Conservation (phyloP, 2,797 vertebrate genomes). For the Pseudocheirus occidentalis region DNA sequence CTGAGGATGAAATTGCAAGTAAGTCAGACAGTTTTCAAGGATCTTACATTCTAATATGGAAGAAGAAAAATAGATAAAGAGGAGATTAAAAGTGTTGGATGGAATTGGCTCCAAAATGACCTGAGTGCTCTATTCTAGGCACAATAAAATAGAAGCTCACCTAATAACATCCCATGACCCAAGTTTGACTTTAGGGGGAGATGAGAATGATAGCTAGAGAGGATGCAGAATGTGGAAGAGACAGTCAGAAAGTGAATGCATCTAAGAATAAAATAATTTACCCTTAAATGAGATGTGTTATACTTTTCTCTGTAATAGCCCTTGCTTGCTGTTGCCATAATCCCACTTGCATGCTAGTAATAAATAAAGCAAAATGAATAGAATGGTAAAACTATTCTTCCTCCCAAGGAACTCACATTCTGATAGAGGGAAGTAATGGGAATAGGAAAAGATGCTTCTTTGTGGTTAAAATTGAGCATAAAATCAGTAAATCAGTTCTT, state of each 20-base stretch:
- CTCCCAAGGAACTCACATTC: background rate
- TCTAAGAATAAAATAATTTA: background rate
- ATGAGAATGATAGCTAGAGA: background rate
- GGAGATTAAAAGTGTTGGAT: background rate
- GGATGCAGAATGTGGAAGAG: background rate
- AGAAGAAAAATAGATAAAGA: background rate
- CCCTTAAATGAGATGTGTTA: background rate
- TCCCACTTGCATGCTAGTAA: background rate
- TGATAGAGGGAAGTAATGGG: background rate
- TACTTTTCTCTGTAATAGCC: background rate
- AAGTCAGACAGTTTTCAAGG: background rate
- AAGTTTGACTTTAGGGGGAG: background rate
- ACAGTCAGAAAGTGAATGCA: background rate
- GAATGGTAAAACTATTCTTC: background rate
- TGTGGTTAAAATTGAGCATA: background rate
- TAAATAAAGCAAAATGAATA: background rate
- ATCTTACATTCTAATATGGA: background rate
- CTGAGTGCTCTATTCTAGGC: background rate
- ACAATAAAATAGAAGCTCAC: background rate
- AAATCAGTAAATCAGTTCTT: conserved; percentile 13
- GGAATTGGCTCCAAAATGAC: background rate
- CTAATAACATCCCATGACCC: background rate
- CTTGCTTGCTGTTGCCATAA: background rate
- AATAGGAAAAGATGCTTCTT: background rate
- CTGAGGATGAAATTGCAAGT: background rate